These are phyloP conservation scores for Neostethus bicornis DNA, from an alignment of 2,797 vertebrate genomes.

Conservation along the genomic window DNA sequence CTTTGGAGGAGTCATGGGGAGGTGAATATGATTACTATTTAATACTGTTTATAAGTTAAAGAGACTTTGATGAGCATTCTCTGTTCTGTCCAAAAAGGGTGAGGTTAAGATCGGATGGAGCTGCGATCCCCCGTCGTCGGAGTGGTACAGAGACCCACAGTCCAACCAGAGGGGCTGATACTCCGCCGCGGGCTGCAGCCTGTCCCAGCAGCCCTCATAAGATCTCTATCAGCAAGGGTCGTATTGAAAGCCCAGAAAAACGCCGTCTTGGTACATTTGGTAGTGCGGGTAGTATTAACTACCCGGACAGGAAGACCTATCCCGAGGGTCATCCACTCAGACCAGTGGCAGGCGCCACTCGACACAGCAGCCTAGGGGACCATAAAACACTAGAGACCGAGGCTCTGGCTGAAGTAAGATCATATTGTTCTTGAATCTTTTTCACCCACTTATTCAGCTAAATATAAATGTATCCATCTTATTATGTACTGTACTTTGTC, in stretches of 20 bases:
- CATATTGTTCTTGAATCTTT: not conserved
- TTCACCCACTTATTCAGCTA: too few relatives aligned
- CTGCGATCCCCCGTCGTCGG: slow-evolving; percentile 89
- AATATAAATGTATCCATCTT: too few relatives aligned
- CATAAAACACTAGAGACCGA: slow-evolving; percentile 96
- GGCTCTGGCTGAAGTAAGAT: slow-evolving; percentile 91
- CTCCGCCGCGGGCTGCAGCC: slow-evolving; percentile 91
- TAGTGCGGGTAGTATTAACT: slow-evolving; percentile 95
- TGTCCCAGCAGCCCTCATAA: slow-evolving; percentile 98
- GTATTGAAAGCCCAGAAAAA: slow-evolving; percentile 95
- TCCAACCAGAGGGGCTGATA: slow-evolving; percentile 85
- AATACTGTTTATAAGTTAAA: not conserved
- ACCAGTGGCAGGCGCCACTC: slow-evolving; percentile 86
- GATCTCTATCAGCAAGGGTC: slow-evolving; percentile 84
- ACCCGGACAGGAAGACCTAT: slow-evolving; percentile 89
- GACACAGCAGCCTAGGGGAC: slow-evolving; percentile 97
- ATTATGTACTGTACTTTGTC: too few relatives aligned
- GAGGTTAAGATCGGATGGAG: slow-evolving; percentile 91
- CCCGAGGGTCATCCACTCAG: slow-evolving; percentile 89
- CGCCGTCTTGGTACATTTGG: slow-evolving; percentile 92
- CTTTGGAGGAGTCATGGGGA: slow-evolving; percentile 91
- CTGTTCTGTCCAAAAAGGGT: slow-evolving; percentile 78
- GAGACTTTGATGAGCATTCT: slow-evolving; percentile 10
- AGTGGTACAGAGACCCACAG: slow-evolving; percentile 90
- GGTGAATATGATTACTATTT: slow-evolving; percentile 72